Evolutionary conservation across 2,113 vertebrate genomes (phyloP), one percentile per base, ranked within the genome.

Genomic region (Perca fluviatilis): DNA sequence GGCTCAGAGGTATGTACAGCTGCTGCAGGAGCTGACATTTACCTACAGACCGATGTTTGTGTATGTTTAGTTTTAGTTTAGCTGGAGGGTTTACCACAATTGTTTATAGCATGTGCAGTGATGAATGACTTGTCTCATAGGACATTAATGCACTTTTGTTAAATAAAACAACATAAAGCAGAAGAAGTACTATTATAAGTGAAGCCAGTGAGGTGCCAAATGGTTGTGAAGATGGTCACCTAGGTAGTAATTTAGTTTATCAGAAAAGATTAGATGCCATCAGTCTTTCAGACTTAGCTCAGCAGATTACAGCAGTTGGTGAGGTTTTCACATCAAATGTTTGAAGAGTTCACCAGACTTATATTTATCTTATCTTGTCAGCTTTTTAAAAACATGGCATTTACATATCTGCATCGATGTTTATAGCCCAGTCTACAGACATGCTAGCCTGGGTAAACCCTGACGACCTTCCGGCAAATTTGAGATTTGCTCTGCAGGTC

Each of bases 1-100:
- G 98, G 98, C 95, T 98, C 97, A 79, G 98, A 99, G 98, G 98
- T 99, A 94, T 61, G 49, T 57, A 16, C 54, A n/a, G 56, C n/a
- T 57, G 57, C 47, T 36, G 72, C 33, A 43, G 46, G 68, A 63
- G 50, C 36, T 49, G 63, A 66, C 50, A 25, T 65, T 50, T 25
- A 56, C 54, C n/a, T 54, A 21, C 46, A 56, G 36, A 69, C 33
- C 33, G 19, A 25, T 72, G 60, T 66, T 69, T 53, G 47, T 69
- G 14, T 49, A 23, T 27, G 40, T 23, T 64, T 60, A 14, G 21
- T 47, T 64, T 46, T 1, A 33, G 5, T 27, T 27, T 27, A 80
- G 56, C 54, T 63, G 54, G 33, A 75, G 14, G 1, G 21, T 68
- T 72, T 71, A 25, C 61, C 67, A 67, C 33, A 62, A 21, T 46